These are phyloP conservation scores for Barnardius zonarius DNA, from an alignment of 2,113 vertebrate genomes.

Conservation along the genomic window DNA sequence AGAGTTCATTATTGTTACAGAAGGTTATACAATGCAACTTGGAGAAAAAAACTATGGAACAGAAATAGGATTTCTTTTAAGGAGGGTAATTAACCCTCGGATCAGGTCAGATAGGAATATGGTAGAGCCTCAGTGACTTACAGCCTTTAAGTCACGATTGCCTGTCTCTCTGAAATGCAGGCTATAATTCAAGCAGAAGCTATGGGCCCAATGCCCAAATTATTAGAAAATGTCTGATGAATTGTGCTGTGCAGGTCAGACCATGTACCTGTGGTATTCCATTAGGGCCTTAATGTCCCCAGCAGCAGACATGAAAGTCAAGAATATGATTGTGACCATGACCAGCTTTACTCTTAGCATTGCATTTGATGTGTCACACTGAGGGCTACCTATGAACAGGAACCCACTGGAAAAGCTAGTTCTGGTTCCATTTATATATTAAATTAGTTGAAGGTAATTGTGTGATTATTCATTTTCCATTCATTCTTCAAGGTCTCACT, in stretches of 20 bases:
- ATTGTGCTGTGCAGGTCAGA: not conserved
- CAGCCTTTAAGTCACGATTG: not conserved
- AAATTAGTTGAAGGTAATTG: not conserved
- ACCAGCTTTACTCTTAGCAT: not conserved
- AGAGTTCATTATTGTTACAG: not conserved
- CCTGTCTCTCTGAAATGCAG: not conserved
- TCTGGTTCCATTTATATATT: not conserved
- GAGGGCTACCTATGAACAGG: not conserved
- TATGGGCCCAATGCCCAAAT: not conserved
- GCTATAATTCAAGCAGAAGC: not conserved
- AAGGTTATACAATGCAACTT: not conserved
- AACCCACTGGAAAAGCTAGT: not conserved
- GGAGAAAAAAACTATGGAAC: not conserved
- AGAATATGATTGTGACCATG: not conserved
- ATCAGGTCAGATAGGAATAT: not conserved
- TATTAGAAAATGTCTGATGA: not conserved
- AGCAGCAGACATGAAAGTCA: not conserved
- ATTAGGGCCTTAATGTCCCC: not conserved
- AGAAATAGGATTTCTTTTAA: not conserved
- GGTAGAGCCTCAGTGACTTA: not conserved
- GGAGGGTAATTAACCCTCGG: not conserved
- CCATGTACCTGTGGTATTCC: not conserved
- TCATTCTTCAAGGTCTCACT: not conserved
- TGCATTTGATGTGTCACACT: not conserved
- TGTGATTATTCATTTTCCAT: slow-evolving; percentile 6